Conservation (phyloP, 2,797 vertebrate genomes). For the Ptychadena robeensis region DNA sequence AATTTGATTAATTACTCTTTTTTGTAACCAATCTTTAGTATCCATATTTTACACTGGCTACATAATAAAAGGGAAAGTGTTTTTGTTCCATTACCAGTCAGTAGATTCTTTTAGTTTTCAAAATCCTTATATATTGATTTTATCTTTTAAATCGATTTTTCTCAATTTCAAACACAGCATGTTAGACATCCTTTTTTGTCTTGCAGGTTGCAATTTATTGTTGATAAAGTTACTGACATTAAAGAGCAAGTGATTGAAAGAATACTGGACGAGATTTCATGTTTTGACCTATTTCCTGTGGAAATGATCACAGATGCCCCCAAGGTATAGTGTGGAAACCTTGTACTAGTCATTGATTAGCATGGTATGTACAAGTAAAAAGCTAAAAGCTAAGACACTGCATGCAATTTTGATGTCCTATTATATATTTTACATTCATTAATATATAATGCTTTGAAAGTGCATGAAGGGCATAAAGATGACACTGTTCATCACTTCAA, state of each 20-base stretch:
- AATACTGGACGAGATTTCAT: conserved; percentile 28
- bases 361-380: not conserved
- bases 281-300: conserved; percentile 31
- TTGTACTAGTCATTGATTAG: not conserved
- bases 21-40: not conserved
- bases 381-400: not conserved
- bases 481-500: not conserved
- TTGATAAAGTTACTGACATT: conserved; percentile 44
- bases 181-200: not conserved
- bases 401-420: not conserved
- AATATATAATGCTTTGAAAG: not conserved
- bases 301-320: conserved; percentile 30
- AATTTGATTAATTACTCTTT: not conserved
- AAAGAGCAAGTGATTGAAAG: conserved; percentile 49
- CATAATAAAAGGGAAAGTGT: not conserved
- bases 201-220: conserved; percentile 29
- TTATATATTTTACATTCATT: not conserved
- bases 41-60: not conserved
- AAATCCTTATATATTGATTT: not conserved
- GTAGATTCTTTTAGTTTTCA: not conserved
- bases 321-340: conserved; percentile 17
- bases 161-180: not conserved
- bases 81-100: not conserved
- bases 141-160: not conserved
- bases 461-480: not conserved